phyloP scores from a whole-genome alignment of 2,113 vertebrate genomes.

The Sporophila hypoxantha region DNA sequence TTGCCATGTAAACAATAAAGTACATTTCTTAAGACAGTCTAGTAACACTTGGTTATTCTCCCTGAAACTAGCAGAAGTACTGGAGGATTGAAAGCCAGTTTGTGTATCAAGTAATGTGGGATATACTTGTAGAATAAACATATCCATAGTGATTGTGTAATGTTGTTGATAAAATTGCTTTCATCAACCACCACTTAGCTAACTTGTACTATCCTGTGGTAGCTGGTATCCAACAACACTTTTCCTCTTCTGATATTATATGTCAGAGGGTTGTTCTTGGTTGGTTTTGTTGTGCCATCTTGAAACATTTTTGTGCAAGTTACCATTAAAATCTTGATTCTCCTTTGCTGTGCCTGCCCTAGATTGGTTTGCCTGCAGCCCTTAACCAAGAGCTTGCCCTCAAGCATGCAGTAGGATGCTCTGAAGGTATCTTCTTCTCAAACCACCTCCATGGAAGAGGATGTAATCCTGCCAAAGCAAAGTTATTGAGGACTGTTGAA shows the following conservation, averaged over 20 bases:
- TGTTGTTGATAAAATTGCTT: not conserved
- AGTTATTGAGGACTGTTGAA: not conserved
- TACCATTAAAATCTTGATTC: not conserved
- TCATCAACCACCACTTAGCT: not conserved
- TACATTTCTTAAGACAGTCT: not conserved
- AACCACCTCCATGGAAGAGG: not conserved
- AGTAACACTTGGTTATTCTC: not conserved
- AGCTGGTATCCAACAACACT: not conserved
- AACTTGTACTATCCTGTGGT: not conserved
- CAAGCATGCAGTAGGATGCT: not conserved
- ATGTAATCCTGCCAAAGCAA: not conserved
- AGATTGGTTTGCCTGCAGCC: not conserved
- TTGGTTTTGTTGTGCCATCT: not conserved
- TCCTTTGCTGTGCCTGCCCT: rapidly evolving
- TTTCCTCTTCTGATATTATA: not conserved
- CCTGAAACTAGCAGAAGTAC: not conserved
- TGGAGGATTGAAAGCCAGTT: not conserved
- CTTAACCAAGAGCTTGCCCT: not conserved
- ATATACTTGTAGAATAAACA: not conserved
- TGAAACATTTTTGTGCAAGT: not conserved
- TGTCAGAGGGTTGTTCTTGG: not conserved
- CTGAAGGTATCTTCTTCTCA: not conserved
- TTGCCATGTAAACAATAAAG: not conserved
- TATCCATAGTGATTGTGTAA: not conserved
- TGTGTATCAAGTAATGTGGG: not conserved